Conservation (phyloP, 35 echinoderm and acorn worm species). For the Stichopus chloronotus region DNA sequence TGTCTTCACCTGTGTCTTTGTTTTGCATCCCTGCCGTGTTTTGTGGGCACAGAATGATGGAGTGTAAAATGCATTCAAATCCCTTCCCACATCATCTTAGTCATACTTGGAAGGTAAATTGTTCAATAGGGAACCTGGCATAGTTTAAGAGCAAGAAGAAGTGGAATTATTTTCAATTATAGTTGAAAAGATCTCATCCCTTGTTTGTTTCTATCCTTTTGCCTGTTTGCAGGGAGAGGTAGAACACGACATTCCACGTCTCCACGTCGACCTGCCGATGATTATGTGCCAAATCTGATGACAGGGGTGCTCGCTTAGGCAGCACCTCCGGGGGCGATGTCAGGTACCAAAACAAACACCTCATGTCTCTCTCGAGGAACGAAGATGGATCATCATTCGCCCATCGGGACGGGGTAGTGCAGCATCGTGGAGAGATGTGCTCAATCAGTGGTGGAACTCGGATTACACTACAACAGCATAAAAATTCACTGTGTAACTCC, state of each 20-base stretch:
- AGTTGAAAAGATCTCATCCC: too few relatives aligned
- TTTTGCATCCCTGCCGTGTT: too few relatives aligned
- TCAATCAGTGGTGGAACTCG: neutral
- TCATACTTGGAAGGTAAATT: too few relatives aligned
- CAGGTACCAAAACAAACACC: neutral
- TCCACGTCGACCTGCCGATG: constrained; percentile 58
- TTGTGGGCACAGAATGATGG: too few relatives aligned
- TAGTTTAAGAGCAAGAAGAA: too few relatives aligned
- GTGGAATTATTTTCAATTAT: too few relatives aligned
- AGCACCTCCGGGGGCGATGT: neutral
- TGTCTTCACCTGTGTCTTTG: too few relatives aligned
- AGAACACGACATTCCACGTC: constrained; percentile 52
- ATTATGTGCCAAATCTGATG: constrained; percentile 62
- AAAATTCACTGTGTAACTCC: neutral
- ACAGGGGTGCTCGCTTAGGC: neutral
- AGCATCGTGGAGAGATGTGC: neutral
- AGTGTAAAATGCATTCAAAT: too few relatives aligned
- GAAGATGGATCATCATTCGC: constrained; percentile 1
- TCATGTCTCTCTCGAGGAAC: neutral
- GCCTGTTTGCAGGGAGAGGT: constrained; percentile 44
- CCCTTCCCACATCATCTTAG: too few relatives aligned
- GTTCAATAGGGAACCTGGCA: too few relatives aligned
- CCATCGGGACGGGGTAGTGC: neutral
- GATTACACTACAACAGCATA: neutral
- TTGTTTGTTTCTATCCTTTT: neutral